Evolutionary conservation across 2,888 invertebrate genomes (phyloP), one percentile per base, ranked within the genome.

Genomic region (Cistogaster globosa): DNA sequence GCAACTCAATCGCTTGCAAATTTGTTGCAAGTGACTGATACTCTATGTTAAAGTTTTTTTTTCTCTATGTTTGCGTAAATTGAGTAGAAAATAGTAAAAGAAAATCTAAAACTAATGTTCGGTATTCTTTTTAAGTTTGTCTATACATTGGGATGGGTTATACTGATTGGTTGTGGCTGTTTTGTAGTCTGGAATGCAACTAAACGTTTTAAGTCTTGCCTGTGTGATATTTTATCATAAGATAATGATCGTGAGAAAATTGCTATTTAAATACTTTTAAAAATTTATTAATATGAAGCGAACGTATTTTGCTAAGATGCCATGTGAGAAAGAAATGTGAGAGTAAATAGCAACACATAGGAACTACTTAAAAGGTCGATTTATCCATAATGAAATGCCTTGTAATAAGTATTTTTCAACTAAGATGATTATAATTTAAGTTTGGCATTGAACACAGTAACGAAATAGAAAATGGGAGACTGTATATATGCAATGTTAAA

Each of bases 1-100:
- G 85, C 85, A 82, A 85, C 82, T 85, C 85, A 85, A 85, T 85
- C 85, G 78, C 75, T 62, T 78, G 87, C 81, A 87, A 87, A 87
- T 87, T 87, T 87, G 87, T 86, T 87, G 83, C 87, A 72, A 86
- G 71, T 87, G 87, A 87, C 87, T 87, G 87, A 82, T 87, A 84
- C 83, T 87, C 84, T 86, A 77, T 87, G 87, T 87, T 84, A 75
- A 48, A 45, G 57, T 67, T 77, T 53, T 63, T 62, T 68, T 58
- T 62, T n/a, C 16, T 53, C 20, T 38, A 12, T 58, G 38, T 51
- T 58, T 9, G 60, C 42, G 48, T 65, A 67, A 45, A 57, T 36
- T 57, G 71, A 36, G 48, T 63, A 16, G 18, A 18, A 38, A 67
- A 79, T 51, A 32, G 36, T 48, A 65, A 72, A 57, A 63, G 53